Base-by-base conservation (phyloP, 1,140 invertebrate species). In the Drosophila kikkawai region DNA sequence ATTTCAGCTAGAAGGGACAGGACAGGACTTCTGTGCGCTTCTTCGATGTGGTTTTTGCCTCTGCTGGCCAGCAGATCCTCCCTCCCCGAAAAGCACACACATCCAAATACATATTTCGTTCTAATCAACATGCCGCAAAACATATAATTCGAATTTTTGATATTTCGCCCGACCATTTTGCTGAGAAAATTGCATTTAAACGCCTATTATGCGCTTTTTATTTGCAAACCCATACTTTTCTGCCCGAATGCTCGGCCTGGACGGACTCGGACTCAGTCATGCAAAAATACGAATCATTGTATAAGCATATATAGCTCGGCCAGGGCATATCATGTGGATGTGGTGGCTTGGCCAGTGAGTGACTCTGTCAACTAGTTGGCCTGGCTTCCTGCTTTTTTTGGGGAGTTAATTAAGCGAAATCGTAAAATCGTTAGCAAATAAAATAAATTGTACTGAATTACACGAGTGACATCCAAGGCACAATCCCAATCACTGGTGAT, bases 121-220 rank as follows among this genome's bases (percentile, higher is more conserved):
- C 82, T 90, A 90, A 90, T 84, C 84, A 90, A 82, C 67, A 82
- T 86, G 77, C 71, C 64, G 71, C 82, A 82, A 88, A 88, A 86
- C 90, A 90, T 91, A 91, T 87, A 91, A 87, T 91, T 91, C 81
- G 67, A 75, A 78, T 78, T 78, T 87, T 90, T 77, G 76, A 86
- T 82, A 84, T 91, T 91, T 82, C 79, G 74, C 60, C 76, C 61
- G 82, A 75, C 68, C 81, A 75, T 77, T 91, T 91, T 86, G 91
- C 75, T 15, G 73, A 79, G 83, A 91, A 92, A 92, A 91, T 92
- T 91, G 91, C 91, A 92, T 91, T 92, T 92, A 92, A 92, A 92
- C 86, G 90, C 91, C 85, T 86, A 92, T 91, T 92, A 91, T 92
- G 91, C 85, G 91, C 90, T 86, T 92, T 91, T 92, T 92, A 91